phyloP scores from a whole-genome alignment of 2,888 invertebrate species.

The Drosophila infuscata region DNA sequence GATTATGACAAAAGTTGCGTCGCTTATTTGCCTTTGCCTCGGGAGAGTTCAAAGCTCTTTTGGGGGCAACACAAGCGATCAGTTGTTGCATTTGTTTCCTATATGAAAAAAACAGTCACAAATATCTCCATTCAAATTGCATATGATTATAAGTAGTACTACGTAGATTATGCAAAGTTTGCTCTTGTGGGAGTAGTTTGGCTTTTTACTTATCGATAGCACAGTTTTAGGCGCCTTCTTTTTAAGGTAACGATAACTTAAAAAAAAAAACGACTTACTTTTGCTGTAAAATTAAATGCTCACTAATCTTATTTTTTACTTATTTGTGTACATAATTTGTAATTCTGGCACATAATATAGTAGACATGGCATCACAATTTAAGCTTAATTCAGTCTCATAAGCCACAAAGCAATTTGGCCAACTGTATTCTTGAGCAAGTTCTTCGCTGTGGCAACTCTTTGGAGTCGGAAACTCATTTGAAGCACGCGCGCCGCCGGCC shows the following conservation, averaged over 20 bases:
- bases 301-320: background rate
- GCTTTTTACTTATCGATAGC: constrained; percentile 18
- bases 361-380: background rate
- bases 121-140: constrained; percentile 46
- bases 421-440: background rate
- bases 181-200: background rate
- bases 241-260: background rate
- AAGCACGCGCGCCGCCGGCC: constrained; percentile 61
- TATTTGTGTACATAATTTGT: background rate
- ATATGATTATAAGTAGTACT: constrained; percentile 27
- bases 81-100: constrained; percentile 38
- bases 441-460: constrained; percentile 1
- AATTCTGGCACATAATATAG: background rate
- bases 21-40: constrained; percentile 21
- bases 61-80: constrained; percentile 16
- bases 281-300: background rate
- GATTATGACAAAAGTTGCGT: constrained; percentile 71
- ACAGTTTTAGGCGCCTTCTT: constrained; percentile 51
- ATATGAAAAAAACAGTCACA: background rate
- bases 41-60: constrained; percentile 57
- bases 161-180: constrained; percentile 29
- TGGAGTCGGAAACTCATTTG: constrained; percentile 33
- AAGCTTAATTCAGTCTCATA: background rate
- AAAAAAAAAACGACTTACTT: no score
- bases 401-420: background rate